Conservation (phyloP, 2,888 invertebrate species). For the Xestoiulus laeticollis region DNA sequence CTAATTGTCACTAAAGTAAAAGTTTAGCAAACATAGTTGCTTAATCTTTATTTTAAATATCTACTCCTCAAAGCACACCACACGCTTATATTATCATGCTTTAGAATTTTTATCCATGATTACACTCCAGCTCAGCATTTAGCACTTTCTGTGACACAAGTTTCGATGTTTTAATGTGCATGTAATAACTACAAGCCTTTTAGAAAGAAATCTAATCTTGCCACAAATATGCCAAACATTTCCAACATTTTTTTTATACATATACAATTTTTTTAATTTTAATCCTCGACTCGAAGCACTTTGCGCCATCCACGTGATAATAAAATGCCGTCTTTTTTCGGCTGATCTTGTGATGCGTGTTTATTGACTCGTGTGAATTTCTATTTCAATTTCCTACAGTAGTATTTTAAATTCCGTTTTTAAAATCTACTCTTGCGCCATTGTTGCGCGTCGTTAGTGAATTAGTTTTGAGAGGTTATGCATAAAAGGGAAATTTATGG, state of each 20-base stretch:
- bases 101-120: too few species aligned
- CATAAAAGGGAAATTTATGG: not conserved
- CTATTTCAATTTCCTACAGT: not conserved
- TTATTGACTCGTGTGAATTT: not conserved
- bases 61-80: too few species aligned
- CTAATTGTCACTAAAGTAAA: too few species aligned
- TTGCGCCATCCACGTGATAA: not conserved
- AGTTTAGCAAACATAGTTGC: too few species aligned
- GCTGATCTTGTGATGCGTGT: constrained; percentile 15
- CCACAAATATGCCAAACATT: too few species aligned
- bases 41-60: too few species aligned
- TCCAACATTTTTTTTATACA: not conserved
- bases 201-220: too few species aligned
- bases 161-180: too few species aligned
- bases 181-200: too few species aligned
- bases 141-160: too few species aligned
- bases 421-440: not conserved
- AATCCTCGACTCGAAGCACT: not conserved
- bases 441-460: not conserved
- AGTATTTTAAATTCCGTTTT: not conserved
- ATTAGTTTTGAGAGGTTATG: not conserved
- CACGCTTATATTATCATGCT: too few species aligned
- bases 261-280: not conserved
- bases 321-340: constrained; percentile 2
- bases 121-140: too few species aligned